phyloP scores from a whole-genome alignment of 1,140 invertebrate genomes.

The Globodera rostochiensis region DNA sequence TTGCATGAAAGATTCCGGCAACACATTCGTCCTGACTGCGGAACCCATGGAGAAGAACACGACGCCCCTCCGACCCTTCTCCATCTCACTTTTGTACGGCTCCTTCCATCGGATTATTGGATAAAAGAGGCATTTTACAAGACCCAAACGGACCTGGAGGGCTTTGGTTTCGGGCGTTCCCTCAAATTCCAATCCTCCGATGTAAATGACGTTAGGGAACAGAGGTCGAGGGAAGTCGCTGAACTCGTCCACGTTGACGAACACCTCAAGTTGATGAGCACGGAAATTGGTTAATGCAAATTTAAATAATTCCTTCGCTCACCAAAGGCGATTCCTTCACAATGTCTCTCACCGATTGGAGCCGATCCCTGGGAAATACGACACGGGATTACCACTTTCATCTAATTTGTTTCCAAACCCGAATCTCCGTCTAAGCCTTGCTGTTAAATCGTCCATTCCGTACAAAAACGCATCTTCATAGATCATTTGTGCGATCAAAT shows the following conservation, averaged over 20 bases:
- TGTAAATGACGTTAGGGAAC: slow-evolving; percentile 32
- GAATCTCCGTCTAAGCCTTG: slow-evolving; percentile 34
- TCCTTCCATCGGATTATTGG: neutral
- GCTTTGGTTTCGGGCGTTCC: neutral
- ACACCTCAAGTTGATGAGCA: slow-evolving; percentile 8
- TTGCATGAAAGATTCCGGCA: slow-evolving; percentile 22
- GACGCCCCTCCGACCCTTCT: slow-evolving; percentile 26
- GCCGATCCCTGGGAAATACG: slow-evolving; percentile 2
- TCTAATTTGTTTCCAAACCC: slow-evolving; percentile 26
- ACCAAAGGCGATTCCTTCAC: slow-evolving; percentile 18
- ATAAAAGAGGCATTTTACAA: neutral
- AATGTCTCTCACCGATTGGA: slow-evolving; percentile 29
- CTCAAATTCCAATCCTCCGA: slow-evolving; percentile 32
- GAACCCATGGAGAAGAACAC: slow-evolving; percentile 37
- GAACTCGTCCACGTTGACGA: slow-evolving; percentile 37
- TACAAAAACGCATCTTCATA: slow-evolving; percentile 31
- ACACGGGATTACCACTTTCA: neutral
- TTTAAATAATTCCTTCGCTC: neutral
- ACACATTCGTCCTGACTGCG: slow-evolving; percentile 8
- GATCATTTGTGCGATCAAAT: slow-evolving; percentile 22
- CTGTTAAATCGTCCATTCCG: slow-evolving; percentile 33
- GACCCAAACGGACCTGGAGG: neutral
- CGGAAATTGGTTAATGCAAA: neutral
- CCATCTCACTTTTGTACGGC: slow-evolving; percentile 19
- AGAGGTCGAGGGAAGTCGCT: slow-evolving; percentile 35